Evolutionary conservation across 2,888 invertebrate genomes (phyloP).

Genomic region (Aspidapion aeneum): DNA sequence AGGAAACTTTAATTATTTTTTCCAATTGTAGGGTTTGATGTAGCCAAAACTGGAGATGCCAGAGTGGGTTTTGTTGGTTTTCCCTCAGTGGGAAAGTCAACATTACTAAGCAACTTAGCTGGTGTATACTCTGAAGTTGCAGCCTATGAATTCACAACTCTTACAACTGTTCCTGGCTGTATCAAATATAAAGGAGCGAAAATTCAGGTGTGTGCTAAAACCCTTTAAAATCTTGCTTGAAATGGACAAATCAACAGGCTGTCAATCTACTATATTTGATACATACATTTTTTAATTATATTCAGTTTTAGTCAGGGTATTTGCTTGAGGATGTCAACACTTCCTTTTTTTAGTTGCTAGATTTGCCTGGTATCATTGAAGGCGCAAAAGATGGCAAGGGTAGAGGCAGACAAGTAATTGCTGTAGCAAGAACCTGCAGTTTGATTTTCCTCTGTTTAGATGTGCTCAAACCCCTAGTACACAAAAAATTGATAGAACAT

Average conservation of each 20-base stretch:
- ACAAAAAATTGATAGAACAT: conserved; percentile 93
- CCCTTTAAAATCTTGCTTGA: conserved; percentile 2
- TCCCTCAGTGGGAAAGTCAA: conserved; percentile 99
- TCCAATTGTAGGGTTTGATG: conserved; percentile 81
- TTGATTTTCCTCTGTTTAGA: conserved; percentile 97
- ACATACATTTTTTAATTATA: too few relatives aligned
- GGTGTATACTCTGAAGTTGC: conserved; percentile 99
- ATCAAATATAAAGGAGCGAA: conserved; percentile 99
- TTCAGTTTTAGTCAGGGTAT: too few relatives aligned
- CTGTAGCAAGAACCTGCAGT: conserved; percentile 97
- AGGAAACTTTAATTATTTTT: too few relatives aligned
- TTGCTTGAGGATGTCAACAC: neutral
- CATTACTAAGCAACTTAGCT: conserved; percentile 93
- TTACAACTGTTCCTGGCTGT: conserved; percentile 99
- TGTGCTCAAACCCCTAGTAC: conserved; percentile 94
- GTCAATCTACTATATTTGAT: too few relatives aligned
- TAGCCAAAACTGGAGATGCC: conserved; percentile 99
- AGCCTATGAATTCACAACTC: conserved; percentile 98
- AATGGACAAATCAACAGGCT: too few relatives aligned
- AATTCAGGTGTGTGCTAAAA: conserved; percentile 68
- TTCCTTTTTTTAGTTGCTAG: conserved; percentile 68
- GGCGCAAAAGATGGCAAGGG: conserved; percentile 99
- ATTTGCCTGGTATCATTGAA: conserved; percentile 99
- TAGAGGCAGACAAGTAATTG: conserved; percentile 97
- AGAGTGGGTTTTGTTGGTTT: conserved; percentile 98